These are phyloP conservation scores for Silurus meridionalis DNA, from an alignment of 2,113 vertebrate genomes.

Conservation along the genomic window DNA sequence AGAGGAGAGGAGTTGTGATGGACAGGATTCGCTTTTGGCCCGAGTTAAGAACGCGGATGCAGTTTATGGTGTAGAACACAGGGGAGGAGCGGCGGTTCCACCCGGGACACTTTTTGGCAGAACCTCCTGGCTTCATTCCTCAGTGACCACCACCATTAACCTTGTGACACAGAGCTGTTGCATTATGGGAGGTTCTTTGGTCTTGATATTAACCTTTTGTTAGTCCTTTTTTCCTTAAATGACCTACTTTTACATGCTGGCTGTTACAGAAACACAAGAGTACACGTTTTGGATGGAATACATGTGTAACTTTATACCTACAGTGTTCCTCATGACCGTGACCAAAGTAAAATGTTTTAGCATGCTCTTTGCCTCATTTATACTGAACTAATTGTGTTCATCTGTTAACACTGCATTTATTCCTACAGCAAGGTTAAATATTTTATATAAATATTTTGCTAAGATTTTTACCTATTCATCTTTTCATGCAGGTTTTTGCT, in stretches of 20 bases:
- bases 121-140: constrained; percentile 70
- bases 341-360: background rate
- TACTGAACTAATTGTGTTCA: background rate
- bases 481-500: constrained; percentile 78
- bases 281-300: background rate
- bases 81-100: constrained; percentile 66
- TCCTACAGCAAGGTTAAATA: background rate
- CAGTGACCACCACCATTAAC: constrained; percentile 72
- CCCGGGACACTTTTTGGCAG: constrained; percentile 74
- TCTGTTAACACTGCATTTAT: background rate
- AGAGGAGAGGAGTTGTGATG: constrained; percentile 72
- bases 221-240: constrained; percentile 19
- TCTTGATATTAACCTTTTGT: constrained; percentile 71
- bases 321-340: background rate
- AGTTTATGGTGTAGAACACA: constrained; percentile 87
- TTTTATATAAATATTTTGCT: background rate
- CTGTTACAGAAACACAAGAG: background rate
- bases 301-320: background rate
- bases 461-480: background rate
- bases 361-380: background rate
- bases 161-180: constrained; percentile 71
- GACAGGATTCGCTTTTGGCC: constrained; percentile 80
- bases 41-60: constrained; percentile 78
- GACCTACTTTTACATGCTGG: constrained; percentile 15
- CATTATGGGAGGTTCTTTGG: constrained; percentile 75